phyloP scores from a whole-genome alignment of 2,797 vertebrate genomes.

The Catharus ustulatus region DNA sequence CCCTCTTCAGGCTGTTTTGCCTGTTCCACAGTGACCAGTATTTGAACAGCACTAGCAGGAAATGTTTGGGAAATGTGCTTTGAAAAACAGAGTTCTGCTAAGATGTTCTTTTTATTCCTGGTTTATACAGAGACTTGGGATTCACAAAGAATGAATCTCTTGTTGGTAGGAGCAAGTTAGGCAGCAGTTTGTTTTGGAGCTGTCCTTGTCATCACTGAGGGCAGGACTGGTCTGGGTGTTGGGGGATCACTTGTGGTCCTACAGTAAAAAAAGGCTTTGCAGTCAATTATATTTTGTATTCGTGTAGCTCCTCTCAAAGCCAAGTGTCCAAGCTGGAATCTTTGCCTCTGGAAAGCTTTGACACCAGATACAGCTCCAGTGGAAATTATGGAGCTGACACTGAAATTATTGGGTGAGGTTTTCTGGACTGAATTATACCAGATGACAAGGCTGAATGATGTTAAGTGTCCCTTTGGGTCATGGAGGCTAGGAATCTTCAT shows the following conservation, averaged over 20 bases:
- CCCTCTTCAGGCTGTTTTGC: slow-evolving; percentile 37
- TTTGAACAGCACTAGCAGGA: slow-evolving; percentile 59
- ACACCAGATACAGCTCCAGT: background rate
- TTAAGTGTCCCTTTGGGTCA: slow-evolving; percentile 12
- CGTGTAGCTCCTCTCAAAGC: background rate
- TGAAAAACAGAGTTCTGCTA: slow-evolving; percentile 43
- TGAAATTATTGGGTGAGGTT: slow-evolving; percentile 62
- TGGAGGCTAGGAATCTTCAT: background rate
- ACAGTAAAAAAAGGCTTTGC: background rate
- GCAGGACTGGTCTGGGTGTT: background rate
- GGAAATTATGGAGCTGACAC: slow-evolving; percentile 48
- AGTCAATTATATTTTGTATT: background rate
- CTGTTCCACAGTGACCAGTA: slow-evolving; percentile 15
- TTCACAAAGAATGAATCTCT: slow-evolving; percentile 46
- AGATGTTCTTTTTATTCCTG: slow-evolving; percentile 50
- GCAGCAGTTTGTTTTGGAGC: slow-evolving; percentile 16
- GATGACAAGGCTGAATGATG: slow-evolving; percentile 40
- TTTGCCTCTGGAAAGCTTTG: background rate
- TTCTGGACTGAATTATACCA: slow-evolving; percentile 19
- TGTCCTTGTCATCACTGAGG: slow-evolving; percentile 3
- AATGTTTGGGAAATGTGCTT: slow-evolving; percentile 49
- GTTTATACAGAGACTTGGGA: slow-evolving; percentile 38
- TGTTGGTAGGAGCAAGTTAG: background rate
- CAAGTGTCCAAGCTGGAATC: background rate
- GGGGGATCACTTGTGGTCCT: background rate